phyloP scores from a whole-genome alignment of 2,797 vertebrate genomes.

The Pseudochirops cupreus region DNA sequence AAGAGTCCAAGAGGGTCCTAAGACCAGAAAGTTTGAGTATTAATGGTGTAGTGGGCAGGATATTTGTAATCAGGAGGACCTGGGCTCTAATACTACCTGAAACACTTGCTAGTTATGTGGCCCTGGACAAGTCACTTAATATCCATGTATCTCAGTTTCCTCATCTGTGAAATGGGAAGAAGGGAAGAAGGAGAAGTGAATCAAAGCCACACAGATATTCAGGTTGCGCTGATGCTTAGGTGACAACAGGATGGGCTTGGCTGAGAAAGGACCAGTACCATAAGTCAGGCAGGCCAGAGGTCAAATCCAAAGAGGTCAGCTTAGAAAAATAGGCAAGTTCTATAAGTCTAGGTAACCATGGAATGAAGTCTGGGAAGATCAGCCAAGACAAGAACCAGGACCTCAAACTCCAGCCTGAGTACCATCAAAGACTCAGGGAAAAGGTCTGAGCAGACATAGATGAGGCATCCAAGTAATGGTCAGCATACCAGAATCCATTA shows the following conservation, averaged over 20 bases:
- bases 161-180: neutral
- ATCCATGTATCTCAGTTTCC: neutral
- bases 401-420: neutral
- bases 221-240: neutral
- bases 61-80: neutral
- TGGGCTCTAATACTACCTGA: neutral
- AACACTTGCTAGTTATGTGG: neutral
- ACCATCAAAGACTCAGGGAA: neutral
- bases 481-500: neutral
- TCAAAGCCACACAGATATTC: neutral
- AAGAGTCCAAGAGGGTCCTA: neutral
- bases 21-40: neutral
- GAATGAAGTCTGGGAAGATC: conserved; percentile 1
- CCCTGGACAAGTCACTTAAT: neutral
- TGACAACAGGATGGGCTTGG: neutral
- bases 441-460: neutral
- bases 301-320: conserved; percentile 13
- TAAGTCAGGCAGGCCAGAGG: conserved; percentile 1
- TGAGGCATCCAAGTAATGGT: neutral
- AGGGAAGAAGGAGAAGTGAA: neutral
- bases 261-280: neutral
- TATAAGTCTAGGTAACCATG: neutral
- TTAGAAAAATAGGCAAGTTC: neutral
- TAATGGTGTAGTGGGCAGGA: neutral
- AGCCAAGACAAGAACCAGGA: neutral